Evolutionary conservation across 2,797 vertebrate species (phyloP).

Genomic region (Manis crassicaudata): DNA sequence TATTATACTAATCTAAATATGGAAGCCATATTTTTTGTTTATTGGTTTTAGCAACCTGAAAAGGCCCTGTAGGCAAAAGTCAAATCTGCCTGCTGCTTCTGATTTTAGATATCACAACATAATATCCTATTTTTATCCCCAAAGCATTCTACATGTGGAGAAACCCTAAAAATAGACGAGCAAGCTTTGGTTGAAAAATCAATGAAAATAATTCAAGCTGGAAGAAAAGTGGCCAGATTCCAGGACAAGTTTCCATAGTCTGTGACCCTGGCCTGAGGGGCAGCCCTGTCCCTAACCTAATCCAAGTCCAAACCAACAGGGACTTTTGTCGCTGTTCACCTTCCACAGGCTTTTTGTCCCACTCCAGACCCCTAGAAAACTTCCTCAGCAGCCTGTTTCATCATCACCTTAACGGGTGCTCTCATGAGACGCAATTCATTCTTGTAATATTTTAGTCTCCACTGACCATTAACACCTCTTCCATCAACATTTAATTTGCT

Average conservation of each 20-base stretch:
- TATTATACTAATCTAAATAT: conserved; percentile 19
- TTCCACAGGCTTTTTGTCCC: not conserved
- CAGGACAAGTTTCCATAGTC: not conserved
- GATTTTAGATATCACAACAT: conserved; percentile 2
- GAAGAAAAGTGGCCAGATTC: not conserved
- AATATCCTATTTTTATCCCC: not conserved
- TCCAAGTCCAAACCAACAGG: not conserved
- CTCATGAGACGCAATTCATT: not conserved
- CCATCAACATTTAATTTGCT: not conserved
- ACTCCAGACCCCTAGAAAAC: not conserved
- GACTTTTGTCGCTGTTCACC: not conserved
- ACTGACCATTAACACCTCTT: not conserved
- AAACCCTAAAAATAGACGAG: conserved; percentile 14
- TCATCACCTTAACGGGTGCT: not conserved
- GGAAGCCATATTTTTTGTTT: conserved; percentile 7
- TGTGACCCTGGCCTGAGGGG: not conserved
- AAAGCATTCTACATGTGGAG: not conserved
- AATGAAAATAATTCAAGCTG: not conserved
- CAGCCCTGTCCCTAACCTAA: not conserved
- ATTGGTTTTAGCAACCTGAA: conserved; percentile 56
- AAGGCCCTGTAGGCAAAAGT: conserved; percentile 40
- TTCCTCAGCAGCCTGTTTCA: not conserved
- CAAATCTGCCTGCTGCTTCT: conserved; percentile 4
- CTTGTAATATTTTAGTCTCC: not conserved
- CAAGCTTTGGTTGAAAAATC: not conserved